phyloP scores from a whole-genome alignment of 2,113 vertebrate species.

The Lepus timidus region DNA sequence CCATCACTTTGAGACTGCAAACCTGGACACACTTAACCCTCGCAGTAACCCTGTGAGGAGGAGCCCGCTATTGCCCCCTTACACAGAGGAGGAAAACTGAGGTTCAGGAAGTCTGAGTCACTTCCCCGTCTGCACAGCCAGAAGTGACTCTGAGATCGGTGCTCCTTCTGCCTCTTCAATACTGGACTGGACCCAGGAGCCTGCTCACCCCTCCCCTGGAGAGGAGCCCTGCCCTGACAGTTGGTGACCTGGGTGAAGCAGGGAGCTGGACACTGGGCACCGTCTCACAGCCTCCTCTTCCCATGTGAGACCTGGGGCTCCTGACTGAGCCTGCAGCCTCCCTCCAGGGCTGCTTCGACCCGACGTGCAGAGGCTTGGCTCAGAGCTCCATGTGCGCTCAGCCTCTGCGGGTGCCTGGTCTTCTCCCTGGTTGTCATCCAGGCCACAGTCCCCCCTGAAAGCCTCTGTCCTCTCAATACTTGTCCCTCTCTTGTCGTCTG shows the following conservation, averaged over 20 bases:
- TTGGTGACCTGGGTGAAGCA: neutral
- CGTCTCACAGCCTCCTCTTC: neutral
- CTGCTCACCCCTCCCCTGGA: neutral
- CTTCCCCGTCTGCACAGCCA: neutral
- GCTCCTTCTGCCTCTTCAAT: neutral
- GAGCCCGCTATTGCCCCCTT: neutral
- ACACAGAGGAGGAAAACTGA: neutral
- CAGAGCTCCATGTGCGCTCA: neutral
- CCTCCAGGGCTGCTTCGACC: neutral
- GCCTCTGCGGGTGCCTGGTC: neutral
- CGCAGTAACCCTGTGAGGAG: neutral
- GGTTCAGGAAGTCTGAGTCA: neutral
- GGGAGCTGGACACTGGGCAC: neutral
- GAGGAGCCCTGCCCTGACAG: accelerated
- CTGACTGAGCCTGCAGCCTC: neutral
- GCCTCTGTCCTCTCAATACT: neutral
- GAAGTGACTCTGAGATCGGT: neutral
- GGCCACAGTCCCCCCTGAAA: neutral
- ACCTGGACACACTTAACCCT: neutral
- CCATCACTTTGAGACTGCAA: too few species aligned
- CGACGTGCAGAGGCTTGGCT: neutral
- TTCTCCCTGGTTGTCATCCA: neutral
- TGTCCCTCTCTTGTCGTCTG: neutral
- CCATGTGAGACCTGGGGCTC: neutral
- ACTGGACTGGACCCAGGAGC: neutral